Percentiles rank a stretch among this genome's conserved stretches.
Evolutionary conservation across 2,888 invertebrate species (phyloP).

Genomic region (Timandra comae): DNA sequence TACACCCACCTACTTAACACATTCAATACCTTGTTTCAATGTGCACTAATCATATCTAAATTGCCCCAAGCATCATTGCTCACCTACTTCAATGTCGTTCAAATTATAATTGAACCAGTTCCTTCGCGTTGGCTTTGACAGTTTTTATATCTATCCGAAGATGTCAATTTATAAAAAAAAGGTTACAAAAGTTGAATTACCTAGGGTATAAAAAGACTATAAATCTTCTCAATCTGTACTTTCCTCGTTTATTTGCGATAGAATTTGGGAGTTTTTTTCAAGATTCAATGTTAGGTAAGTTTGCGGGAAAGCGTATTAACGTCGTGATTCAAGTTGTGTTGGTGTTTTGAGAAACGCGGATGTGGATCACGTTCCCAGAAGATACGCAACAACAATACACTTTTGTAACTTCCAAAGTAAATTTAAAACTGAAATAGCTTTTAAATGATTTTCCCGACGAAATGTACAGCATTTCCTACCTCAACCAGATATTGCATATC

Average conservation of each 20-base stretch:
- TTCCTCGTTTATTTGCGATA: conserved; percentile 44
- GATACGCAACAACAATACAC: conserved; percentile 9
- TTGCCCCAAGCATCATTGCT: conserved; percentile 32
- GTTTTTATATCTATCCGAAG: conserved; percentile 17
- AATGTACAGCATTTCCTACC: conserved; percentile 50
- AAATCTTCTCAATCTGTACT: conserved; percentile 42
- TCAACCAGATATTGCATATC: conserved; percentile 58
- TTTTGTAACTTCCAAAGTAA: conserved; percentile 10
- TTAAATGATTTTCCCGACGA: conserved; percentile 42
- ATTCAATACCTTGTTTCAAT: conserved; percentile 42
- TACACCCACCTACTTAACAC: conserved; percentile 39
- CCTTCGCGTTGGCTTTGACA: conserved; percentile 11
- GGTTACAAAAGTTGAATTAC: conserved; percentile 41
- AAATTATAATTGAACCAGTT: conserved; percentile 25
- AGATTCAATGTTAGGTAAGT: conserved; percentile 25
- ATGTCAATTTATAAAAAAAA: conserved; percentile 48
- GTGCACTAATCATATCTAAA: conserved; percentile 47
- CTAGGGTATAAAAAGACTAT: conserved; percentile 41
- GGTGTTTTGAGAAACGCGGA: conserved; percentile 5
- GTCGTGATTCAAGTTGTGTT: conserved; percentile 5
- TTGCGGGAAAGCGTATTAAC: conserved; percentile 11
- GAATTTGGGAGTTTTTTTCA: conserved; percentile 37
- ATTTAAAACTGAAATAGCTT: conserved; percentile 32
- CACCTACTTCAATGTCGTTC: conserved; percentile 17
- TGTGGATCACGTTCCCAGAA: conserved; percentile 5